phyloP scores from a whole-genome alignment of 1,140 invertebrate genomes.

The Lordiphosa stackelbergi region DNA sequence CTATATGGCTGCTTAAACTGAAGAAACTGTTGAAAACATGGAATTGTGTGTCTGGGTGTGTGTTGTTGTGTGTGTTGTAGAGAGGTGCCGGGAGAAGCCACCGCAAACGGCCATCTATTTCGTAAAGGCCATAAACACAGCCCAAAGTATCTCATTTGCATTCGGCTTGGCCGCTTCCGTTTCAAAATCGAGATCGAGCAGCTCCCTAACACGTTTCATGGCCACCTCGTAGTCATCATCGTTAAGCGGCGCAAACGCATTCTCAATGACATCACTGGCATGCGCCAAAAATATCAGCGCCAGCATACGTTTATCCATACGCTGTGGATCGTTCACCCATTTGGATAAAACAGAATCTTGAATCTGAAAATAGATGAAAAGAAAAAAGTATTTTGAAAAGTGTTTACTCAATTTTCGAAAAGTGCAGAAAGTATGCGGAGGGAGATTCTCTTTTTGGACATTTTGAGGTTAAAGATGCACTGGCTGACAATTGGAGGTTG shows the following conservation, averaged over 20 bases:
- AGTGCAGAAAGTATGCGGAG: too few species aligned
- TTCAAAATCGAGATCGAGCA: conserved; percentile 98
- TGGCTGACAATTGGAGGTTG: too few species aligned
- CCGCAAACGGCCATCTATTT: conserved; percentile 83
- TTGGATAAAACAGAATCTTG: conserved; percentile 97
- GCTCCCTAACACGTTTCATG: conserved; percentile 95
- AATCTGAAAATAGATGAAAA: conserved; percentile 80
- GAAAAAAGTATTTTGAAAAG: too few species aligned
- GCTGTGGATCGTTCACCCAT: conserved; percentile 98
- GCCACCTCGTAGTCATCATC: conserved; percentile 99
- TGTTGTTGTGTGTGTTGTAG: conserved; percentile 8
- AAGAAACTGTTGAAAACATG: conserved; percentile 3
- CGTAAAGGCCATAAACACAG: conserved; percentile 97
- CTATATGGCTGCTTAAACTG: conserved; percentile 32
- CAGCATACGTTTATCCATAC: conserved; percentile 96
- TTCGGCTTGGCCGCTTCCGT: conserved; percentile 92
- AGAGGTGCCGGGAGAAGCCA: conserved; percentile 29
- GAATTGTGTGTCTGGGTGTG: conserved; percentile 5
- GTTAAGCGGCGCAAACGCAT: conserved; percentile 98
- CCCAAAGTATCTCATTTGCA: conserved; percentile 97
- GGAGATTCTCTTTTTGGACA: too few species aligned
- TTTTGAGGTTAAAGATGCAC: too few species aligned
- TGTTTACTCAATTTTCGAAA: too few species aligned
- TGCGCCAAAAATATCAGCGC: conserved; percentile 97
- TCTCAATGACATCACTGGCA: conserved; percentile 98